These are phyloP conservation scores for Menura novaehollandiae DNA, from an alignment of 2,113 vertebrate species.

Conservation along the genomic window DNA sequence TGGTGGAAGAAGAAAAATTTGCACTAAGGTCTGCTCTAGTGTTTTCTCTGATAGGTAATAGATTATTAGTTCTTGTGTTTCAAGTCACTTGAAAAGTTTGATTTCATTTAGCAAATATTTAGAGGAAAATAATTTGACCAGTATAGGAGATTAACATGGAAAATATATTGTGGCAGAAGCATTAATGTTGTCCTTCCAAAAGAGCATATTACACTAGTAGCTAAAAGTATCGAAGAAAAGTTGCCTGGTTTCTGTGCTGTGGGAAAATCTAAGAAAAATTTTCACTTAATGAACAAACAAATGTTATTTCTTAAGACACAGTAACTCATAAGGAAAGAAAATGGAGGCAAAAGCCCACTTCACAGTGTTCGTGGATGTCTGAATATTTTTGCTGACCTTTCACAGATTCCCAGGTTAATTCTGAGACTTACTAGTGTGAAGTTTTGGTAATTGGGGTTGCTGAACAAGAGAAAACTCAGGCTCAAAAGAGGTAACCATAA, in stretches of 20 bases:
- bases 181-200: not conserved
- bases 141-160: not conserved
- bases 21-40: not conserved
- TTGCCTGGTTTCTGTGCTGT: not conserved
- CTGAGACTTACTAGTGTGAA: not conserved
- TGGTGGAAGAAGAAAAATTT: not conserved
- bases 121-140: not conserved
- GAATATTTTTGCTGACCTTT: not conserved
- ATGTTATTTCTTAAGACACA: not conserved
- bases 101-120: not conserved
- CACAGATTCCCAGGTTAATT: not conserved
- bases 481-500: not conserved
- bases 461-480: not conserved
- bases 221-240: not conserved
- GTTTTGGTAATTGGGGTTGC: not conserved
- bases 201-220: not conserved
- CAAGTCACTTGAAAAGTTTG: not conserved
- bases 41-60: not conserved
- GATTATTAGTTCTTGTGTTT: not conserved
- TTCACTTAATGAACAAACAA: not conserved
- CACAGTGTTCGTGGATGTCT: not conserved
- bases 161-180: rapidly evolving
- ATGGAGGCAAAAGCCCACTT: not conserved
- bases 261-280: not conserved
- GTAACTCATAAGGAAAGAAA: not conserved